These are phyloP conservation scores for Drosophila sturtevanti DNA, from an alignment of 1,140 invertebrate genomes.

Conservation along the genomic window DNA sequence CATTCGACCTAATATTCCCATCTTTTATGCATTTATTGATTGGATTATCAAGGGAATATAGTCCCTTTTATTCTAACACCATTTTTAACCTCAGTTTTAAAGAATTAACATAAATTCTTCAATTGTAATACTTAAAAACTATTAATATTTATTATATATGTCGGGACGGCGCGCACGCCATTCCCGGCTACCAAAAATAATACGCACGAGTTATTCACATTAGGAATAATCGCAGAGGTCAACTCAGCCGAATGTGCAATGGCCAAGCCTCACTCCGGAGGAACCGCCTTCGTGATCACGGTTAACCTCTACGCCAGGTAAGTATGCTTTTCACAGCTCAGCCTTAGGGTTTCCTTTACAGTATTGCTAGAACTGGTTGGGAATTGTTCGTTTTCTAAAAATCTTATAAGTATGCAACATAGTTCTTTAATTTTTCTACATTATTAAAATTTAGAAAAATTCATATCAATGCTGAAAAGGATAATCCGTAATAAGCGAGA, in stretches of 20 bases:
- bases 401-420: constrained; percentile 28
- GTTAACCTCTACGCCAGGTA: constrained; percentile 85
- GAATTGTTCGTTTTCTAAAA: constrained; percentile 26
- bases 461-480: too few relatives aligned
- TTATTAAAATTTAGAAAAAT: too few relatives aligned
- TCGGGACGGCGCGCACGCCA: constrained; percentile 83
- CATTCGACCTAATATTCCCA: too few relatives aligned
- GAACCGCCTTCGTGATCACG: constrained; percentile 87
- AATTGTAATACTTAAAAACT: neutral
- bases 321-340: constrained; percentile 80
- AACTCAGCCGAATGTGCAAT: constrained; percentile 70
- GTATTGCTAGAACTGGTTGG: constrained; percentile 30
- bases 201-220: constrained; percentile 83
- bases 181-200: constrained; percentile 83
- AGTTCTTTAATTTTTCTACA: neutral
- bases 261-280: constrained; percentile 85
- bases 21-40: too few relatives aligned
- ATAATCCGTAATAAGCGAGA: too few relatives aligned
- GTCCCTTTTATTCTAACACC: too few relatives aligned
- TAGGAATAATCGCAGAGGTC: constrained; percentile 82
- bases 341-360: neutral
- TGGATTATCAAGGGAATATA: too few relatives aligned
- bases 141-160: constrained; percentile 36
- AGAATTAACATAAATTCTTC: too few relatives aligned
- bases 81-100: too few relatives aligned